Evolutionary conservation across 2,113 vertebrate genomes (phyloP), one percentile per base, ranked within the genome.

Genomic region (Macquaria australasica): DNA sequence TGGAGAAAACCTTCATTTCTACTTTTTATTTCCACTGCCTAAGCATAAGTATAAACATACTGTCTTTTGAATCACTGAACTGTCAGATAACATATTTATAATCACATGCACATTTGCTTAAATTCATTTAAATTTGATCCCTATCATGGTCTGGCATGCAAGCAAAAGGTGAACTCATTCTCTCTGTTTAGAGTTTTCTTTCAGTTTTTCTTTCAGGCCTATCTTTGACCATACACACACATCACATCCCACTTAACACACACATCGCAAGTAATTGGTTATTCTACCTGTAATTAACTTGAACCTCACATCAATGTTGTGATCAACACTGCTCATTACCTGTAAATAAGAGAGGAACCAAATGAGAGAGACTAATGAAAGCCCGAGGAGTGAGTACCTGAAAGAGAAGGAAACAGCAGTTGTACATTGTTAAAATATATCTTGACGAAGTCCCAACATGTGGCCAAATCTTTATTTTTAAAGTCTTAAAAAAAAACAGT

Each of bases 271-370:
- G 89, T 90, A 90, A 91, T 87, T 84, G 51, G 71, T 85, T 79
- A 83, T 82, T 87, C 41, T 77, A 90, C 90, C 82, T 91, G 86
- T 91, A 91, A 91, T 94, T 91, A 92, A 85, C 76, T 82, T 58
- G 71, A 87, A 83, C 71, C 84, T 66, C 25, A 77, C 79, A 75
- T 93, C 75, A 75, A 59, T 87, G 84, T 85, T 88, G 77, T 86
- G 79, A 93, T 90, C 87, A 88, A 84, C 82, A 86, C 77, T 82
- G 59, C 87, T 92, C 83, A 87, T 93, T 90, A 92, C 81, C 84
- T 81, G 68, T 41, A 70, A 81, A 79, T 73, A 45, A 81, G 81
- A 70, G 55, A n/a, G 7, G 59, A 77, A 39, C 83, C 23, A 73
- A 39, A 63, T 76, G 63, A 41, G 55, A 31, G 41, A 73, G 76